Conservation (phyloP, 2,113 vertebrate genomes). For the Lycocorax pyrrhopterus region DNA sequence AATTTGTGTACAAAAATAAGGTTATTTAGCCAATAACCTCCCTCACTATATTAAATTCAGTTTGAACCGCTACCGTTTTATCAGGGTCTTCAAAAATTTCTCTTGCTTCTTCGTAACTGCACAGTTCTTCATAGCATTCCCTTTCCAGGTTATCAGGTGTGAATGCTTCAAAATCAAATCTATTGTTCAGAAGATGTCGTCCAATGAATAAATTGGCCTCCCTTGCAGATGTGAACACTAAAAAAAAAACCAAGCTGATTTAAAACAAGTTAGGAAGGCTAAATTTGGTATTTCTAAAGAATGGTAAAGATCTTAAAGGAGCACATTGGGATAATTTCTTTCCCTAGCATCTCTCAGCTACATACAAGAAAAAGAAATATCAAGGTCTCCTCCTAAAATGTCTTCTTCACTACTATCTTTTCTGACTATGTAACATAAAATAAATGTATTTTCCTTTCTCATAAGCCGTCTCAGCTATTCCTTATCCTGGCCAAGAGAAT, state of each 20-base stretch:
- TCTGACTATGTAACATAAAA: neutral
- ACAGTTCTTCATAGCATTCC: constrained; percentile 91
- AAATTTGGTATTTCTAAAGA: neutral
- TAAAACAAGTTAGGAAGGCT: neutral
- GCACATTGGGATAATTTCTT: neutral
- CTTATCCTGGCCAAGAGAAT: neutral
- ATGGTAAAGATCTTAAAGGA: neutral
- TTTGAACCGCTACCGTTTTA: constrained; percentile 75
- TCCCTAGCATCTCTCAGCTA: neutral
- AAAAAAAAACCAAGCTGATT: neutral
- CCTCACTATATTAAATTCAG: neutral
- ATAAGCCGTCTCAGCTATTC: neutral
- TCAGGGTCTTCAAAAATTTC: constrained; percentile 87
- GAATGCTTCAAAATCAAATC: constrained; percentile 92
- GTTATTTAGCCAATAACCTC: neutral
- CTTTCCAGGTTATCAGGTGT: constrained; percentile 86
- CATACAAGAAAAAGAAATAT: neutral
- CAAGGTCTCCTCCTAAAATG: neutral
- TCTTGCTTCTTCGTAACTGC: constrained; percentile 92
- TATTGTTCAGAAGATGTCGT: constrained; percentile 87
- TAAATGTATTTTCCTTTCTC: neutral
- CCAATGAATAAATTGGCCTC: constrained; percentile 84
- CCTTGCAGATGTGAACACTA: constrained; percentile 86
- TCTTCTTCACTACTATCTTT: neutral
- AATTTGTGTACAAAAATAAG: neutral